Evolutionary conservation across 1,140 invertebrate genomes (phyloP), one percentile per base, ranked within the genome.

Genomic region (Solenopsis invicta): DNA sequence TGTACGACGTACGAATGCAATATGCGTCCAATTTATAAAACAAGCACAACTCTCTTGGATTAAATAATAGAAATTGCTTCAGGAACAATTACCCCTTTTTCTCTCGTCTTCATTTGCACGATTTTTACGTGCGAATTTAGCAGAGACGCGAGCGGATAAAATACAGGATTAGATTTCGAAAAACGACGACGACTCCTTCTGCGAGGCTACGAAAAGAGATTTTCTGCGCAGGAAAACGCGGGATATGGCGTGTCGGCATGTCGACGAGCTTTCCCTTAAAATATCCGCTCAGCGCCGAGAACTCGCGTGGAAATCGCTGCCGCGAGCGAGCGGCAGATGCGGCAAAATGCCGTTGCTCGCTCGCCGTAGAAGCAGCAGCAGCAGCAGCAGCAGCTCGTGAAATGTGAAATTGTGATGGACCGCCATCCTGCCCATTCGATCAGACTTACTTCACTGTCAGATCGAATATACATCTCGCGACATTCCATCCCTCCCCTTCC

Each of bases 401-500:
- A 77, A 85, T 54, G 82, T 45, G 82, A 85, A 85, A 85, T 85
- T 78, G 74, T 85, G 82, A 85, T 78, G 82, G 82, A 85, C 82
- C 71, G 48, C 34, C 71, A 75, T 85, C 34, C 37, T 85, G 71
- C 71, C 71, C 82, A 66, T 78, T 77, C 74, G 82, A 78, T 85
- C 82, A 85, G 82, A 78, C 82, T 85, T 85, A 45, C 74, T 64
- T 81, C 74, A 66, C 21, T 50, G n/a, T 50, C 29, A 78, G 82
- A 85, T 78, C 74, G 48, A 85, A 85, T 85, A 85, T 85, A 85
- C 82, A 61, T 81, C 78, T 69, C 74, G 80, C 69, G 74, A 89
- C 74, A 89, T 87, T 85, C 78, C 85, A 34, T 37, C 3, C 24
- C 13, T 34, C 48, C 8, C 18, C 12, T 12, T 48, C 8, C 48